A percentile compares a stretch with the other conserved stretches of the same genome.
Conservation (phyloP, 1,140 invertebrate genomes). For the Apis florea region DNA sequence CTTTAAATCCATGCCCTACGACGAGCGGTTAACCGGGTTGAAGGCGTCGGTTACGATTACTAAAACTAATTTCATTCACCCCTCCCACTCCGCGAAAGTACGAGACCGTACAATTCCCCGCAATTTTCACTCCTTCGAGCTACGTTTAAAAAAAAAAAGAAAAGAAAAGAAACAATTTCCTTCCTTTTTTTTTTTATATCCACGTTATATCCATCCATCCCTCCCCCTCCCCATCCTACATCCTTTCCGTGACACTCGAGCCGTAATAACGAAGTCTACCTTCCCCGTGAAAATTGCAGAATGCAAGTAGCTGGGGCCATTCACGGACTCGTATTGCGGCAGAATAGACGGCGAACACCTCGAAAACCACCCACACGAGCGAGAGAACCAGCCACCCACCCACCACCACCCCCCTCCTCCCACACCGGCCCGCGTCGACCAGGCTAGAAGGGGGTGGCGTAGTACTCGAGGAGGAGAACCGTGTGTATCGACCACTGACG, state of each 20-base stretch:
- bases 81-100: neutral
- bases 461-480: conserved; percentile 68
- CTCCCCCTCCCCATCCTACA: neutral
- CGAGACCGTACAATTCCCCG: conserved; percentile 32
- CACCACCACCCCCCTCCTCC: conserved; percentile 18
- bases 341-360: conserved; percentile 58
- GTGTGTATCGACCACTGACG: conserved; percentile 75
- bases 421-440: neutral
- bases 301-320: conserved; percentile 61
- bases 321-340: conserved; percentile 62
- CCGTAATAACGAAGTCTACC: conserved; percentile 61
- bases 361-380: conserved; percentile 45
- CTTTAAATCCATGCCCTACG: conserved; percentile 30
- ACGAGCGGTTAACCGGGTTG: conserved; percentile 34
- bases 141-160: conserved; percentile 10
- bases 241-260: conserved; percentile 46
- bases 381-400: conserved; percentile 29
- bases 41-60: conserved; percentile 38
- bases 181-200: neutral
- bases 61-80: conserved; percentile 34
- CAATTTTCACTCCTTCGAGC: conserved; percentile 24
- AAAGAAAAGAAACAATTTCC: conserved; percentile 23
- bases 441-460: conserved; percentile 55
- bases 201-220: neutral
- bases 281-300: conserved; percentile 57